phyloP scores from a whole-genome alignment of 2,113 vertebrate genomes.

The Sciurus niger region DNA sequence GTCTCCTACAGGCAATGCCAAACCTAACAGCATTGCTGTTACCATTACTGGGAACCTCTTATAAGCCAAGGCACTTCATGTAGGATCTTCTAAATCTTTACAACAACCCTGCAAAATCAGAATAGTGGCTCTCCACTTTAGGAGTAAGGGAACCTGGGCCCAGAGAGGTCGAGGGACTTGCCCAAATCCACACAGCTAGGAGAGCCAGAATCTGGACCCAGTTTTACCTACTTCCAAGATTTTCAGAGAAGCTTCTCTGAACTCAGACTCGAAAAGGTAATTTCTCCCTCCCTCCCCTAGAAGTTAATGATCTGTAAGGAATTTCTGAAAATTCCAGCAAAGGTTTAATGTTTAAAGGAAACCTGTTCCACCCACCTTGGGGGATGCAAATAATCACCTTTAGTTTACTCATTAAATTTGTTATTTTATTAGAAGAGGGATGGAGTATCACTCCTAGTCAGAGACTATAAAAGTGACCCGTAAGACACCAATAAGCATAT shows the following conservation, averaged over 20 bases:
- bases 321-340: slow-evolving; percentile 66
- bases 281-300: background rate
- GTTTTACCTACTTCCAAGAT: no score
- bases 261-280: background rate
- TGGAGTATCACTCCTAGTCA: background rate
- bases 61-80: background rate
- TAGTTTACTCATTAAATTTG: slow-evolving; percentile 55
- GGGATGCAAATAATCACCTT: slow-evolving; percentile 44
- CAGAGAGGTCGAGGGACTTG: background rate
- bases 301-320: slow-evolving; percentile 80
- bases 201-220: background rate
- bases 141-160: background rate
- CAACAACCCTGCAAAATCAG: background rate
- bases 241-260: background rate
- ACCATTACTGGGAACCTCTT: background rate
- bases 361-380: background rate
- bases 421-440: background rate
- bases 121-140: background rate
- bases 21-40: background rate
- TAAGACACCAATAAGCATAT: background rate
- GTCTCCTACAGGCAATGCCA: background rate
- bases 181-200: background rate
- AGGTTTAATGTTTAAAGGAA: slow-evolving; percentile 79
- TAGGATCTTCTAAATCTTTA: background rate
- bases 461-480: background rate